A percentile compares a stretch with the other conserved stretches of the same genome.
Evolutionary conservation across 1,140 invertebrate species (phyloP).

Genomic region (Metopolophium dirhodum): DNA sequence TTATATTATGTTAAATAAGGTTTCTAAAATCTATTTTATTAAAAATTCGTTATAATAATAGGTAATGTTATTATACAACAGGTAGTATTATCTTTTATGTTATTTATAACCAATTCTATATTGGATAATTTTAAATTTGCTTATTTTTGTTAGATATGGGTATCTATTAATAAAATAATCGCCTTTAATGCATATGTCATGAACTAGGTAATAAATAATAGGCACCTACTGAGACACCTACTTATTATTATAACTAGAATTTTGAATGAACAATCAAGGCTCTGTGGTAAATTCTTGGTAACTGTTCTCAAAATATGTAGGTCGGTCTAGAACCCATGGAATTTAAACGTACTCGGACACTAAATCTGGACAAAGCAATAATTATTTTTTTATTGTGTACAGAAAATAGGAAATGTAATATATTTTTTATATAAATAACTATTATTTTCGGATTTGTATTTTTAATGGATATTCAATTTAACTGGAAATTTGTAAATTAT

Average conservation of each 20-base stretch:
- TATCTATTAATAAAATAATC: background rate
- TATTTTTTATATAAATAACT: background rate
- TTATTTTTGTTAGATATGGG: background rate
- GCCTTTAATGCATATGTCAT: background rate
- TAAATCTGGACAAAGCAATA: background rate
- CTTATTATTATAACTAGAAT: background rate
- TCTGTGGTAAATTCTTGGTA: background rate
- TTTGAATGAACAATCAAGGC: background rate
- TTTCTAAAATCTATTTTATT: constrained; percentile 3
- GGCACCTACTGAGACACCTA: background rate
- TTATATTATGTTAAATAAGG: background rate
- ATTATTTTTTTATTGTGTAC: background rate
- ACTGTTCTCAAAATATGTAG: constrained; percentile 1
- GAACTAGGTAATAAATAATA: background rate
- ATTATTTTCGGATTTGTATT: background rate
- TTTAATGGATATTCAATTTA: constrained; percentile 8
- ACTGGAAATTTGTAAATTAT: background rate
- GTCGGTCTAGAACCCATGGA: background rate
- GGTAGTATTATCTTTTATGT: background rate
- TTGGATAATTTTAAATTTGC: background rate
- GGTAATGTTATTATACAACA: no score
- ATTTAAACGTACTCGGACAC: background rate
- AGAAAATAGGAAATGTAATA: background rate
- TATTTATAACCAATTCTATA: background rate
- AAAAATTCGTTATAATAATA: background rate